phyloP scores from a whole-genome alignment of 2,888 invertebrate genomes.

The Tenthredo amoena region DNA sequence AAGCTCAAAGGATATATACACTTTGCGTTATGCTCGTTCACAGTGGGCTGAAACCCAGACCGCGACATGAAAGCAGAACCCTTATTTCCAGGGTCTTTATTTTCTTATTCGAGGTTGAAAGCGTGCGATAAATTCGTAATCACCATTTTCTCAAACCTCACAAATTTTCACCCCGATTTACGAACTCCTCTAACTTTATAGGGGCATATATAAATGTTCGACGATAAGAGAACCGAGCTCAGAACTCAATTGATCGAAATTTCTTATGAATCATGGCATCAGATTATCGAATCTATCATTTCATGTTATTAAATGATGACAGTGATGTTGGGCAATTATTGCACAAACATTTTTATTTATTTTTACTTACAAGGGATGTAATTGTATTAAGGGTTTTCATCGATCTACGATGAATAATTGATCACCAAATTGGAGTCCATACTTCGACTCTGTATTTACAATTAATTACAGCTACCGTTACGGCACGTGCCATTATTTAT shows the following conservation, averaged over 20 bases:
- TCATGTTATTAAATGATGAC: neutral
- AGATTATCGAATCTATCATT: neutral
- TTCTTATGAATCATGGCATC: neutral
- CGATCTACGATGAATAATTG: neutral
- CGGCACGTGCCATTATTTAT: conserved; percentile 38
- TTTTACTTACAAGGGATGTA: neutral
- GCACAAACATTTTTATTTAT: neutral
- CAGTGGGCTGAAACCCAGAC: conserved; percentile 5
- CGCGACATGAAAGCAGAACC: conserved; percentile 40
- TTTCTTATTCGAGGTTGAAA: conserved; percentile 21
- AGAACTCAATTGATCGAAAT: neutral
- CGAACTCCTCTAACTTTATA: neutral
- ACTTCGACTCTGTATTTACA: conserved; percentile 22
- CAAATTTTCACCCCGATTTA: neutral
- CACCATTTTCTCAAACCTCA: neutral
- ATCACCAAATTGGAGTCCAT: neutral
- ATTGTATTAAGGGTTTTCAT: neutral
- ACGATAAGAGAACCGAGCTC: neutral
- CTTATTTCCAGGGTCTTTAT: conserved; percentile 37
- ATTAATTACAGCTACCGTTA: conserved; percentile 6
- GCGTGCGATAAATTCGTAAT: conserved; percentile 29
- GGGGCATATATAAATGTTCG: neutral
- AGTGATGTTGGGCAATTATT: neutral
- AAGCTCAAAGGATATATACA: conserved; percentile 39
- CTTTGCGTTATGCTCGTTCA: conserved; percentile 4